Base-by-base conservation (phyloP, 2,113 vertebrate species). In the Cephalopterus ornatus region DNA sequence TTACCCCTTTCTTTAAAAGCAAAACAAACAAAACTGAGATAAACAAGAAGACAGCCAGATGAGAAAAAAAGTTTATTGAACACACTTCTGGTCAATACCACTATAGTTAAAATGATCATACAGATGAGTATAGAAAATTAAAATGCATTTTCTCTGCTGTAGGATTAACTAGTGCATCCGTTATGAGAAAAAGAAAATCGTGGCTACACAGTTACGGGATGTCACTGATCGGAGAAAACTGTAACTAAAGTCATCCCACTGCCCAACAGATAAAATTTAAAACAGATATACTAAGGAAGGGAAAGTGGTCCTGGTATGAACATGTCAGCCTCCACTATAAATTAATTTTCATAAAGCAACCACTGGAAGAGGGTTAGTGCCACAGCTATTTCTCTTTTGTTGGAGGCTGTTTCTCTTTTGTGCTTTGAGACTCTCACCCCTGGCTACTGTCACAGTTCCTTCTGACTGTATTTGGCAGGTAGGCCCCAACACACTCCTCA, bases 251-350 rank as follows among this genome's bases (percentile, higher is more conserved):
- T 61, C 20, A 28, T 52, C 39, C 4, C 28, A 49, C 28, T 37
- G 10, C 5, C 11, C 22, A 58, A 30, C 2, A 46, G 32, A 80
- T 49, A 62, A 62, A 47, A 53, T 32, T 35, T 22, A 46, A 18
- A 17, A 49, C 2, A 41, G 2, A 12, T 0, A 4, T 20, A 8
- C 26, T 35, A 33, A 46, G 32, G 41, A 81, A 62, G 2, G 2
- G 12, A 82, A 82, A 52, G 8, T 2, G 2, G 9, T 27, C 1
- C 19, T 16, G 21, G 8, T 35, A 50, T 37, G 14, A 68, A 26
- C 30, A 49, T 11, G 18, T 68, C 62, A 73, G 30, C 2, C 28
- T 56, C 39, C 55, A n/a, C 24, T 9, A 10, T 4, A 77, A 56
- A 16, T 41, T 19, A 33, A 37, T 70, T 62, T 65, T 39, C 67